Base-by-base conservation (phyloP, 2,113 vertebrate genomes). In the Trichomycterus rosablanca region DNA sequence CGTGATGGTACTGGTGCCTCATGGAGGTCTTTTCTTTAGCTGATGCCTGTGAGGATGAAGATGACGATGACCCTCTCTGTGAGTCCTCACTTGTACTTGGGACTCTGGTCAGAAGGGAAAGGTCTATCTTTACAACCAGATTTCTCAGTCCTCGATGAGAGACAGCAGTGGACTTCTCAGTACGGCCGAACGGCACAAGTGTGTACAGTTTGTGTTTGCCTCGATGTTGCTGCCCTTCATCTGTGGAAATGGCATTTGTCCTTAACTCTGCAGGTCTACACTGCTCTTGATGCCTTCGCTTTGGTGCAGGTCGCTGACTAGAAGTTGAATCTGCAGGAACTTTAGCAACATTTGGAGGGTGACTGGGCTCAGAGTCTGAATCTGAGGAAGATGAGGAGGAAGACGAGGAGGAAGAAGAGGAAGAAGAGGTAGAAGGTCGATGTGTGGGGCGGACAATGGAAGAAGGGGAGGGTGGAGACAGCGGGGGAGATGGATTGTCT, bases 91-190 rank as follows among this genome's bases (percentile, higher is more conserved):
- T 77, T 73, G 83, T 86, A 64, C 89, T 89, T 11, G 96, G 96
- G 65, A 98, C 87, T 74, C 94, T 88, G 76, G 89, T 86, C 65
- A 98, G 88, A 57, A 98, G 92, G 67, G 88, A 87, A 79, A 98
- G 88, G 83, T 98, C 92, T 69, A 98, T 97, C 74, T 91, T 94
- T 74, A 98, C 94, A 85, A 95, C 92, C 55, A 98, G 90, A 4
- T 95, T 88, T 74, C 89, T 87, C 54, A 92, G 83, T 63, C 94
- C 93, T 54, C 93, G 88, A 53, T 83, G 90, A 74, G 87, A 91
- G 77, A 73, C 80, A 28, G 14, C 81, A 75, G 79, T 82, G 76
- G 70, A 78, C 82, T 78, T 83, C 35, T 96, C 92, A 16, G 89
- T 87, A 62, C 93, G 90, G 24, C 96, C 95, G 51, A 93, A 98